A percentile compares a stretch with the other conserved stretches of the same genome.
These are phyloP conservation scores for Echinops telfairi DNA, from an alignment of 2,113 vertebrate genomes.

Conservation along the genomic window DNA sequence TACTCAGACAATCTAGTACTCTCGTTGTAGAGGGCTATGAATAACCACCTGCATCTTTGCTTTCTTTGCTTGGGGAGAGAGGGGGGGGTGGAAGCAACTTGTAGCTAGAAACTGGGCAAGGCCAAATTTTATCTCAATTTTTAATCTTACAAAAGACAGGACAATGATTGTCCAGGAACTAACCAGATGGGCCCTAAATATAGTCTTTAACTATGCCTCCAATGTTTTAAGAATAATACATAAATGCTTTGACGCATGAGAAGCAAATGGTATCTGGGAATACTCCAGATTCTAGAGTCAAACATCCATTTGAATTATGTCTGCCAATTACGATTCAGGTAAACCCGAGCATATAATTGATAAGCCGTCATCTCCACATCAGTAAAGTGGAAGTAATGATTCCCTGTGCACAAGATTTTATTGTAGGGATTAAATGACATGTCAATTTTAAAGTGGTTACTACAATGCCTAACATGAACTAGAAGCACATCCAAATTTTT, in stretches of 20 bases:
- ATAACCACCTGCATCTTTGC: slow-evolving; percentile 61
- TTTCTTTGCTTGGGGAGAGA: not conserved
- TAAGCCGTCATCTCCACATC: slow-evolving; percentile 44
- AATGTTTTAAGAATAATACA: slow-evolving; percentile 36
- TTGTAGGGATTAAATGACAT: not conserved
- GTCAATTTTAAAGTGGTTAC: slow-evolving; percentile 18
- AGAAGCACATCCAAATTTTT: not conserved
- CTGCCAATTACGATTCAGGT: slow-evolving; percentile 23
- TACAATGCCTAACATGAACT: not conserved
- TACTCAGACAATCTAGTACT: slow-evolving; percentile 53
- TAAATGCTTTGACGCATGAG: slow-evolving; percentile 34
- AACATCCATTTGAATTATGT: slow-evolving; percentile 51
- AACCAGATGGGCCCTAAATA: slow-evolving; percentile 9
- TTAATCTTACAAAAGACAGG: slow-evolving; percentile 45
- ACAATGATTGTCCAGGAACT: slow-evolving; percentile 9
- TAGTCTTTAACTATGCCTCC: slow-evolving; percentile 20
- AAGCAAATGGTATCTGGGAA: slow-evolving; percentile 3
- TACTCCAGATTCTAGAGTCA: slow-evolving; percentile 28
- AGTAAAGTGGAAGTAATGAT: slow-evolving; percentile 42
- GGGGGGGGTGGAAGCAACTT: not conserved
- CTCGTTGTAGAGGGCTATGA: slow-evolving; percentile 66
- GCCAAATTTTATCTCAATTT: slow-evolving; percentile 19
- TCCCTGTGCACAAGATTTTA: not conserved
- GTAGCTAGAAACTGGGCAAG: not conserved
- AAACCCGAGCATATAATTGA: slow-evolving; percentile 40